Base-by-base conservation (phyloP, 2,113 vertebrate species). In the Mastomys coucha region DNA sequence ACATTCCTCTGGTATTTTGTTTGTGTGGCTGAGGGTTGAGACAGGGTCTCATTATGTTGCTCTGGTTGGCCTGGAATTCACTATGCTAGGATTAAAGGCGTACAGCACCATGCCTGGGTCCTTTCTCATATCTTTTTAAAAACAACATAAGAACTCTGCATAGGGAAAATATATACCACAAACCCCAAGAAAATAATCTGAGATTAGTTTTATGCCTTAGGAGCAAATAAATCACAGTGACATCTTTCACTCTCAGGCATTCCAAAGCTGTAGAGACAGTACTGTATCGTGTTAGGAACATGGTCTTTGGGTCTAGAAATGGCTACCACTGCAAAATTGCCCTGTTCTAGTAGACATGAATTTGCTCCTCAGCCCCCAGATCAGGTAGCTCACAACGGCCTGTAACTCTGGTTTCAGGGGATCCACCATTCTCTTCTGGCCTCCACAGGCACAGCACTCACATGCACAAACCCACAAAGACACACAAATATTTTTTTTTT, bases 181-280 rank as follows among this genome's bases (percentile, higher is more conserved):
- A 85, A n/a, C 4, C 24, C 56, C 13, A 1, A 67, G 20, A 39
- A 1, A 33, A 49, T 73, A 85, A 88, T 17, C 3, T 70, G 36
- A 94, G 72, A 88, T 67, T 60, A n/a, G 31, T 19, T 93, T 92
- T 84, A n/a, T 84, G 78, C 26, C 85, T 96, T 60, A 75, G 33
- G 45, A 81, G 31, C 88, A 89, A 96, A 90, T 49, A 92, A 89
- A 91, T 92, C 45, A 77, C 6, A 85, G 89, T 4, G 70, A 28
- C 8, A 63, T 45, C 28, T 60, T 80, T 82, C 33, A 85, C 9
- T 36, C 89, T 63, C 33, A 89, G 51, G 42, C 19, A 89, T 53
- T 67, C 31, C 28, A 85, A 88, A 14, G 16, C 69, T 89, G 20
- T 39, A 14, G 67, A 89, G 58, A 91, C 4, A 86, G 53, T 72